Base-by-base conservation (phyloP, 2,888 invertebrate species). In the Ellobium chinense region DNA sequence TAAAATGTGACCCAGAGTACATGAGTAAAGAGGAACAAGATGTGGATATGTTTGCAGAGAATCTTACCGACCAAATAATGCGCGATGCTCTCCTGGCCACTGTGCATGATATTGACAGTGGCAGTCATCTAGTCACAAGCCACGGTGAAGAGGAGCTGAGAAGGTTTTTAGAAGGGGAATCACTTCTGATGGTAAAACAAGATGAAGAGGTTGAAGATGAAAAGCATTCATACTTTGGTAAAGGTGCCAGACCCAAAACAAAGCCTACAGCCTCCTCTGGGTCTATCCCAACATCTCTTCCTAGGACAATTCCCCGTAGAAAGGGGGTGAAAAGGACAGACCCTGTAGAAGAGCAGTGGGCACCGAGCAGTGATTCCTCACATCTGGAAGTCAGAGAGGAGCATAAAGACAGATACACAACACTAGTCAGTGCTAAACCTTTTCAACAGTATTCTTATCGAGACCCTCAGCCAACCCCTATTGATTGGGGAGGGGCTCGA, bases 41-140 rank as follows among this genome's bases (percentile, higher is more conserved):
- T 31, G 65, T 90, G 34, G 87, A 88, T 70, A 80, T 87, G 63
- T 89, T 87, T 87, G 89, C 90, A 7, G 86, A 88, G 36, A 81
- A 84, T 27, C 54, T 90, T 18, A 87, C 88, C 5, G 78, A 85
- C 37, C 82, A 82, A 69, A 87, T 89, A 18, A 66, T 90, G 27
- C 69, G 82, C 5, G 81, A 82, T 31, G 83, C 75, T 1, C 34
- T 83, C 34, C 18, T 72, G 14, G 31, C 73, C 1, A 58, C 69
- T 5, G 37, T 39, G 18, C 39, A 62, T 39, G 56, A 9, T 14
- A n/a, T 34, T 39, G 14, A 56, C 27, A 14, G 24, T 14, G 0
- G 4, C 21, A 21, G 39, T 27, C 69, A 37, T 18, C 56, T 5
- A n/a, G 7, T 54, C 24, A 4, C 18, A 29, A 27, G 18, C 56